phyloP scores from a whole-genome alignment of 1,140 invertebrate species.

The Chymomyza costata region DNA sequence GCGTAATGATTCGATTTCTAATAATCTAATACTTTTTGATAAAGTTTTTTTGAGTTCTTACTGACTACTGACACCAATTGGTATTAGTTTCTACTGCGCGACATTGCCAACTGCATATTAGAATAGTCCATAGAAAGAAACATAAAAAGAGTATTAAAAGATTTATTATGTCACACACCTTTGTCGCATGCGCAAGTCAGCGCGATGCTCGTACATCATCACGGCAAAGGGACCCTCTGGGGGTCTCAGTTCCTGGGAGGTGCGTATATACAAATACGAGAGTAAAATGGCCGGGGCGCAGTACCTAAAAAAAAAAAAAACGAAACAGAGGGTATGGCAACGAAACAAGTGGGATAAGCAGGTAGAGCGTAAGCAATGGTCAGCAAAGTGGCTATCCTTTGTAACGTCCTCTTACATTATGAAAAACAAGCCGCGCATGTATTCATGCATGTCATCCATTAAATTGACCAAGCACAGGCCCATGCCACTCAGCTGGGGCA shows the following conservation, averaged over 20 bases:
- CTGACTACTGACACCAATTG: too few relatives aligned
- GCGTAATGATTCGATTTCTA: too few relatives aligned
- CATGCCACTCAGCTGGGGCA: conserved; percentile 76
- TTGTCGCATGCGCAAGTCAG: conserved; percentile 68
- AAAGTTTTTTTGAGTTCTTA: too few relatives aligned
- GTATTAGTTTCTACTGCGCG: too few relatives aligned
- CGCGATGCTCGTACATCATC: conserved; percentile 77
- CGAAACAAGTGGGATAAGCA: too few relatives aligned
- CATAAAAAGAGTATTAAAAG: too few relatives aligned
- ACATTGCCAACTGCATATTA: too few relatives aligned
- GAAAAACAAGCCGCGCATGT: conserved; percentile 79
- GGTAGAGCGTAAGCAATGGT: too few relatives aligned
- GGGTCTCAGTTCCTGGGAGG: conserved; percentile 80
- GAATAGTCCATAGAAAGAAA: too few relatives aligned
- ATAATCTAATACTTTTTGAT: too few relatives aligned
- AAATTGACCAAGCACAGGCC: conserved; percentile 80
- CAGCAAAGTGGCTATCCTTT: too few relatives aligned
- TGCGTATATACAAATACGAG: conserved; percentile 79
- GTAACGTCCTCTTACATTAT: conserved; percentile 82
- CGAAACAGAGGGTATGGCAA: neutral
- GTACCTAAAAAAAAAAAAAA: conserved; percentile 76
- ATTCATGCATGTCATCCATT: conserved; percentile 80
- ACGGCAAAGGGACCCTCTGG: conserved; percentile 77
- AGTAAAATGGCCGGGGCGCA: conserved; percentile 80
- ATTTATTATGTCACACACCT: conserved; percentile 63